These are phyloP conservation scores for Synanceia verrucosa DNA, from an alignment of 2,797 vertebrate genomes.

Conservation along the genomic window DNA sequence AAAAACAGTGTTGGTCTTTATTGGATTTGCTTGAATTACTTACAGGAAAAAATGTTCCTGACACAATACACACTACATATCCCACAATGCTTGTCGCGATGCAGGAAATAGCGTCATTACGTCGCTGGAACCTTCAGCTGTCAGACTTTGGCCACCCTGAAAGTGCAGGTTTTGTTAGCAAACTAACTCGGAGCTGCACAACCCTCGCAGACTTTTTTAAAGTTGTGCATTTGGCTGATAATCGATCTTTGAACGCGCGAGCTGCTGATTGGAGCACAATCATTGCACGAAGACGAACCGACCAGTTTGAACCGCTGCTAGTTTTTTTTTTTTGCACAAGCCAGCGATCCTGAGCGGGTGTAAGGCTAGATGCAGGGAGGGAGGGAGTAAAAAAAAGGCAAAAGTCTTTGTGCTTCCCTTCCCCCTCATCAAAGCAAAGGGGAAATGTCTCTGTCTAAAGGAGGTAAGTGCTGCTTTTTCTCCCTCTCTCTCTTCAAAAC, in stretches of 20 bases:
- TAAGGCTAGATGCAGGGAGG: constrained; percentile 80
- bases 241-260: constrained; percentile 72
- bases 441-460: constrained; percentile 93
- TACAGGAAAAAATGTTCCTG: not conserved
- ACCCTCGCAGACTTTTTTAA: constrained; percentile 65
- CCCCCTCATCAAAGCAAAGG: constrained; percentile 90
- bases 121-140: constrained; percentile 83
- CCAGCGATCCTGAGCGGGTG: constrained; percentile 82
- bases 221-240: constrained; percentile 83
- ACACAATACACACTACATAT: constrained; percentile 71
- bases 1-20: not conserved
- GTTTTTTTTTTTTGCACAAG: constrained; percentile 85
- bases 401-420: constrained; percentile 96
- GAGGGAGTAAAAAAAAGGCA: constrained; percentile 89
- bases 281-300: constrained; percentile 80
- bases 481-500: not conserved
- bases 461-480: constrained; percentile 83
- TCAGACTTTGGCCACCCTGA: constrained; percentile 94
- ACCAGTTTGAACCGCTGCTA: constrained; percentile 62
- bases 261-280: constrained; percentile 61
- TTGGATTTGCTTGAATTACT: not conserved
- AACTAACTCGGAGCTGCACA: constrained; percentile 70
- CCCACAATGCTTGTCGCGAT: constrained; percentile 41
- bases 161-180: constrained; percentile 86
- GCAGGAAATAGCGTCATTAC: constrained; percentile 85